A percentile compares a stretch with the other conserved stretches of the same genome.
Conservation (phyloP, 2,797 vertebrate species). For the Vultur gryphus region DNA sequence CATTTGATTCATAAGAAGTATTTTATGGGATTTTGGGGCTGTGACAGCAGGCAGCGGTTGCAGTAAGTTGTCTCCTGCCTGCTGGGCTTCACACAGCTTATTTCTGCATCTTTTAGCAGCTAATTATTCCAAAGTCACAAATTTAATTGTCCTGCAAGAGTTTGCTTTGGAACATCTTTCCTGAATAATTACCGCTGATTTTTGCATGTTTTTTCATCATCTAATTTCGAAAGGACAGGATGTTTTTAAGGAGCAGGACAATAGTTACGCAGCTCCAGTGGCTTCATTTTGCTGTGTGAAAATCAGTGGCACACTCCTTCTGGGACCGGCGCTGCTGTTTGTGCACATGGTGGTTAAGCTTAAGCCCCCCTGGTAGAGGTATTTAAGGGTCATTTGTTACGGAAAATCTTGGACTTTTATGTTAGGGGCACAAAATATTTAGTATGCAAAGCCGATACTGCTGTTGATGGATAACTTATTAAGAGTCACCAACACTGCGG, state of each 20-base stretch:
- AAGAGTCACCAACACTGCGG: neutral
- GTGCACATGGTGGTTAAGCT: neutral
- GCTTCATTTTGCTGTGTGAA: conserved; percentile 24
- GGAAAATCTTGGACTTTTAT: conserved; percentile 7
- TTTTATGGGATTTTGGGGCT: neutral
- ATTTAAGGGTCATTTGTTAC: conserved; percentile 11
- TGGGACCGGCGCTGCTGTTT: neutral
- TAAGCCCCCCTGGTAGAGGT: neutral
- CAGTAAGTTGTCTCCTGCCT: neutral
- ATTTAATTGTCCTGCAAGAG: neutral
- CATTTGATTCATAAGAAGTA: neutral
- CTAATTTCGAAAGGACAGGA: conserved; percentile 38
- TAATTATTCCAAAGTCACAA: conserved; percentile 37
- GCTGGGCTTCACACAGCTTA: neutral
- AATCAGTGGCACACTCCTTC: neutral
- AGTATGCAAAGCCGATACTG: neutral
- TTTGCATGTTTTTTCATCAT: conserved; percentile 32
- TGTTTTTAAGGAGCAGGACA: conserved; percentile 31
- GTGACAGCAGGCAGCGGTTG: neutral
- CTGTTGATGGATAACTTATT: conserved; percentile 19
- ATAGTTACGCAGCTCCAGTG: neutral
- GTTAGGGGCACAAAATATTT: neutral
- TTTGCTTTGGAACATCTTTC: conserved; percentile 49
- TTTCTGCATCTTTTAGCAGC: conserved; percentile 14
- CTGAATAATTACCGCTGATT: conserved; percentile 17